These are phyloP conservation scores for Stigmatopora nigra DNA, from an alignment of 2,113 vertebrate species.

Conservation along the genomic window DNA sequence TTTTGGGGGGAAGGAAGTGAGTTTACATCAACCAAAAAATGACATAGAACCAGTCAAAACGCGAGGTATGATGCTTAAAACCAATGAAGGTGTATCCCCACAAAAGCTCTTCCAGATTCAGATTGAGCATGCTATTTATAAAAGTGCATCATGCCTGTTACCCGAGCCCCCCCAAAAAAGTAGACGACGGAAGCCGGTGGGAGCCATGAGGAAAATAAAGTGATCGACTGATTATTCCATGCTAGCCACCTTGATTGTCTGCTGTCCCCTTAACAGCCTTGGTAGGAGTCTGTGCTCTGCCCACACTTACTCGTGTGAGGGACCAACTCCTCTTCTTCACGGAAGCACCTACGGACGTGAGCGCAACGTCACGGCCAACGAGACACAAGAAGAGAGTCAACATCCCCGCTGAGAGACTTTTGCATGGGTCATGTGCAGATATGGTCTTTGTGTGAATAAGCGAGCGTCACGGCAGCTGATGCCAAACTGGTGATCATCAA, in stretches of 20 bases:
- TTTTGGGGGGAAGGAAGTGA: neutral
- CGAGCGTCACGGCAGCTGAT: slow-evolving; percentile 35
- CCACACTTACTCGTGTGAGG: slow-evolving; percentile 76
- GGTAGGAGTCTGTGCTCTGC: slow-evolving; percentile 64
- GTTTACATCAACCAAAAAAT: slow-evolving; percentile 1
- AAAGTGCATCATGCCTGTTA: slow-evolving; percentile 42
- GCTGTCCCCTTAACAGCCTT: slow-evolving; percentile 74
- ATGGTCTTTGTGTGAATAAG: slow-evolving; percentile 38
- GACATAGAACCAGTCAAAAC: slow-evolving; percentile 1
- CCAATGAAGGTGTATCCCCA: slow-evolving; percentile 13
- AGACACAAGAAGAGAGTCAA: slow-evolving; percentile 26
- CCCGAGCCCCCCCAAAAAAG: slow-evolving; percentile 8
- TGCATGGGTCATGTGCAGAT: slow-evolving; percentile 33
- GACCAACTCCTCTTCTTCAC: slow-evolving; percentile 83
- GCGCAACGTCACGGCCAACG: slow-evolving; percentile 49
- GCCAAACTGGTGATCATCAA: slow-evolving; percentile 14
- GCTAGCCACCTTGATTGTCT: slow-evolving; percentile 79
- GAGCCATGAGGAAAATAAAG: slow-evolving; percentile 7
- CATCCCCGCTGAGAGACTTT: slow-evolving; percentile 27
- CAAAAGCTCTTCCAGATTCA: slow-evolving; percentile 16
- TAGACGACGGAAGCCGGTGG: slow-evolving; percentile 22
- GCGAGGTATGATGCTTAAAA: neutral
- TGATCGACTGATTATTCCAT: slow-evolving; percentile 43
- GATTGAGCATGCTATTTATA: slow-evolving; percentile 24
- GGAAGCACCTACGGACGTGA: slow-evolving; percentile 73